Base-by-base conservation (phyloP, 2,888 invertebrate species). In the Aspidiotus rigidus region DNA sequence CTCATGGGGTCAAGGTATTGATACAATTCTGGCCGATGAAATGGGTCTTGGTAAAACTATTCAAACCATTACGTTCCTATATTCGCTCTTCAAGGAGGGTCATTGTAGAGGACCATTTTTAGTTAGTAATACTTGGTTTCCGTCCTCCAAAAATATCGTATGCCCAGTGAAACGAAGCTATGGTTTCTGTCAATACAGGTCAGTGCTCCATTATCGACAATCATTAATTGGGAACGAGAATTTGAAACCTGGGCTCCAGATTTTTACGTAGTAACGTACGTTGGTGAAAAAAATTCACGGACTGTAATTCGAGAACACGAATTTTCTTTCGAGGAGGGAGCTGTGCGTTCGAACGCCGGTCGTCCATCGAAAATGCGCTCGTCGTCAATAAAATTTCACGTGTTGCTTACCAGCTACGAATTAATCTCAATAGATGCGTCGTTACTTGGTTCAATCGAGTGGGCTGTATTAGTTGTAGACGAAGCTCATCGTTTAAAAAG, bases 31-130 rank as follows among this genome's bases (percentile, higher is more conserved):
- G 41, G 99, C 99, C 63, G 92, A 99, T 77, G 98, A 99, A 81
- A 99, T 99, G 99, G 99, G 99, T 83, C 85, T 99, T 62, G 99
- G 99, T 53, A 99, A 99, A 84, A 99, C 99, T 7, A 99, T 99
- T 74, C 99, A 99, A 79, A 98, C 99, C 0, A 97, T 99, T 59
- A 89, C 93, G n/a, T 99, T 99, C 81, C 83, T 99, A 39, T 93
- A 98, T 79, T 97, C 98, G 0, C 82, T 99, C 3, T 97, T 94
- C 80, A 98, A 96, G 77, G 99, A 99, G 80, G 98, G 98, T 0
- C 98, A 98, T 77, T 94, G 93, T 78, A 92, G 92, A 77, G 98
- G 98, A 10, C 98, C 98, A 0, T 98, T 98, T 80, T 81, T 99
- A 70, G 94, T 86, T 70, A 73, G 75, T 74, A 54, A 28, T 9